Conservation (phyloP, 2,888 invertebrate genomes). For the Pristionchus maxplancki region DNA sequence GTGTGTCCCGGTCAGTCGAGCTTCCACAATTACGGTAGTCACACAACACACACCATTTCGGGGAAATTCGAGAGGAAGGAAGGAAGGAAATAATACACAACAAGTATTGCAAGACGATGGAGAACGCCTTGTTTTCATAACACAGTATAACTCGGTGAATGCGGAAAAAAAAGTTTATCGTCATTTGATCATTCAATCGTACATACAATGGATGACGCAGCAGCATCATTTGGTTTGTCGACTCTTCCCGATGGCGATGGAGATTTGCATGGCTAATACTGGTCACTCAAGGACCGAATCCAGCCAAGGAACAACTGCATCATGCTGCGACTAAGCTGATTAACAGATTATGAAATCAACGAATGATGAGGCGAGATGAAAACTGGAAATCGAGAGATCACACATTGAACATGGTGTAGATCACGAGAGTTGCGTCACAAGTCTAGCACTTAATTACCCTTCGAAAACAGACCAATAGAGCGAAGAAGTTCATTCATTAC, state of each 20-base stretch:
- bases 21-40: conserved; percentile 32
- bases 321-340: conserved; percentile 5
- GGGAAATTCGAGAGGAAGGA: not conserved
- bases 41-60: not conserved
- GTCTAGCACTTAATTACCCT: not conserved
- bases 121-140: conserved; percentile 23
- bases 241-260: not conserved
- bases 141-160: not conserved
- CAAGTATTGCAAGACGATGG: conserved; percentile 14
- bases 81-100: not conserved
- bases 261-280: not conserved
- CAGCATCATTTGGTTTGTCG: conserved; percentile 17
- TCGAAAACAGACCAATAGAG: not conserved
- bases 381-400: conserved; percentile 10
- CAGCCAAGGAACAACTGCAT: not conserved
- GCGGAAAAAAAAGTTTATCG: not conserved
- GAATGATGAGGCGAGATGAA: not conserved
- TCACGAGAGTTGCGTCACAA: conserved; percentile 17
- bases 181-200: not conserved
- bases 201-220: not conserved
- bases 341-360: conserved; percentile 30
- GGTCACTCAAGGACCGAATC: conserved; percentile 7
- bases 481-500: conserved; percentile 2
- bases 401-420: not conserved
- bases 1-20: not conserved